Conservation (phyloP, 64 coral and sea anemone genomes). For the Stichodactyla mertensii region DNA sequence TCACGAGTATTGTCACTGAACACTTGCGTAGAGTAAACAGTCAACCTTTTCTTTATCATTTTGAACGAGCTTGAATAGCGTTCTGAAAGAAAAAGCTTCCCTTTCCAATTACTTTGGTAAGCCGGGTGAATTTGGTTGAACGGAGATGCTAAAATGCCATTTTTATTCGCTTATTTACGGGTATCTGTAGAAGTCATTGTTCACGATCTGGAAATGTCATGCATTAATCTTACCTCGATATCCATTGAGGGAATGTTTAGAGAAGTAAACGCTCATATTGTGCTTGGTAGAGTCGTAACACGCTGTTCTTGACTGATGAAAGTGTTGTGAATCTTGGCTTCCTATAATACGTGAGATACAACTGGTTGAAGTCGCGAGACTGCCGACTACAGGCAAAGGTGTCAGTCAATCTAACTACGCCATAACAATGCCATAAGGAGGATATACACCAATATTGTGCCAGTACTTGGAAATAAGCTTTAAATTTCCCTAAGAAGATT, state of each 20-base stretch:
- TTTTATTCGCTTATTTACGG: not conserved
- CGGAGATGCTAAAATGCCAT: no score
- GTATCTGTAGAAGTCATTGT: not conserved
- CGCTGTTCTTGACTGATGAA: not conserved
- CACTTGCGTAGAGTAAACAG: no score
- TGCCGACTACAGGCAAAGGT: no score
- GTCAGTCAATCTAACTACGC: not conserved
- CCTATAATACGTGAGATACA: no score
- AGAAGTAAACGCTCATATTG: slow-evolving; percentile 23
- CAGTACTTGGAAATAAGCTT: not conserved
- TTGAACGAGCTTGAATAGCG: no score
- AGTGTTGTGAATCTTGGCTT: not conserved
- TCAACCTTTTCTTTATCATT: no score
- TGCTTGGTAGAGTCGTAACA: not conserved
- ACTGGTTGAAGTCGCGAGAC: no score
- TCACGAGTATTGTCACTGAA: not conserved
- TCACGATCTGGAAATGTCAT: not conserved
- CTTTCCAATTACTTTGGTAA: no score
- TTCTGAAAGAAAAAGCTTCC: no score
- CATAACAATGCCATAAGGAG: not conserved
- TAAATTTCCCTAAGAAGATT: not conserved
- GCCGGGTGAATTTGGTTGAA: no score
- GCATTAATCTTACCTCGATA: not conserved
- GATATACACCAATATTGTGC: not conserved
- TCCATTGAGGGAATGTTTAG: slow-evolving; percentile 3